Evolutionary conservation across 2,113 vertebrate species (phyloP).

Genomic region (Crypturellus undulatus): DNA sequence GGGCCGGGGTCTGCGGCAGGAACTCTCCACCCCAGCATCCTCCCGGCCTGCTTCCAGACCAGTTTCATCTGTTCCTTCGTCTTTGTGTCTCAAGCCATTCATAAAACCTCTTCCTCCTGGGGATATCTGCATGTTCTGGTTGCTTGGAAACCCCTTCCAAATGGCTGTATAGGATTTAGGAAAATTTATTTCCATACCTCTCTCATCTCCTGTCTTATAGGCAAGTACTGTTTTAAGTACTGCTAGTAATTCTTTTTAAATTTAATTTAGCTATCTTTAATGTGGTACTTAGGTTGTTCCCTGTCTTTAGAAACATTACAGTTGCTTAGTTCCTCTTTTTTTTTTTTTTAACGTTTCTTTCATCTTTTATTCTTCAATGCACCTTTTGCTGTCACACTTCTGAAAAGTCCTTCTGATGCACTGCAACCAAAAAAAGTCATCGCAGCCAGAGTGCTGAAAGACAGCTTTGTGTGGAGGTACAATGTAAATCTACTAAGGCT

Average conservation of each 20-base stretch:
- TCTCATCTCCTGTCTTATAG: neutral
- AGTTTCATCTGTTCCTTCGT: neutral
- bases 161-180: neutral
- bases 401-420: neutral
- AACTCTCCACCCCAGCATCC: neutral
- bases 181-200: neutral
- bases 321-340: neutral
- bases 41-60: neutral
- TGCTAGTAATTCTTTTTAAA: neutral
- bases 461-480: neutral
- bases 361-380: neutral
- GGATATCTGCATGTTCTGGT: constrained; percentile 43
- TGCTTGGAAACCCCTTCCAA: constrained; percentile 62
- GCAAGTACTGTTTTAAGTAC: constrained; percentile 10
- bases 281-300: neutral
- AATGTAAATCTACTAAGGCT: neutral
- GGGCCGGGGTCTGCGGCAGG: rapidly evolving
- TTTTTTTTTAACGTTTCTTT: neutral
- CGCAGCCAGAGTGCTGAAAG: neutral
- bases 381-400: neutral
- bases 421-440: neutral
- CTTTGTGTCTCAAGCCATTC: constrained; percentile 19
- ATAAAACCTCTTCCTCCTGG: constrained; percentile 9
- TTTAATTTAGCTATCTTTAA: neutral
- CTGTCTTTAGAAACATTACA: neutral